These are phyloP conservation scores for Osedax fenrisi DNA, from an alignment of 2,888 invertebrate genomes.

Conservation along the genomic window DNA sequence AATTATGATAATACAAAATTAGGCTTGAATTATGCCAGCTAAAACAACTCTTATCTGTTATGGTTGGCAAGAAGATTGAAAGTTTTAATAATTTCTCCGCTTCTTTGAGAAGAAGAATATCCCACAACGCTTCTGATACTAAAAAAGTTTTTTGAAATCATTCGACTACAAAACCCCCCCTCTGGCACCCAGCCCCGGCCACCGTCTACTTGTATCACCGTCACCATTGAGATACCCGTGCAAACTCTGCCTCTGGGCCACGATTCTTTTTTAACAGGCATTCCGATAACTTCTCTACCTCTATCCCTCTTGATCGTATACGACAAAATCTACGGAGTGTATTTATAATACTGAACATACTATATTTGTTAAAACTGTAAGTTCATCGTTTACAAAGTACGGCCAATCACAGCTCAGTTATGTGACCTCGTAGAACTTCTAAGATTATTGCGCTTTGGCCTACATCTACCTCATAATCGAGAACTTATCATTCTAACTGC, in stretches of 20 bases:
- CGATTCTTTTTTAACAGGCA: too few relatives aligned
- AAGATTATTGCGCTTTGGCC: neutral
- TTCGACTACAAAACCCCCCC: too few relatives aligned
- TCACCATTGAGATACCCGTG: neutral
- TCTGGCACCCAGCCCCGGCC: neutral
- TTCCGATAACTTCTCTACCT: too few relatives aligned
- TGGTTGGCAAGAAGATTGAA: neutral
- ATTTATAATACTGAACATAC: neutral
- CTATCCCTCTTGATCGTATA: too few relatives aligned
- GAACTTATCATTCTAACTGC: neutral
- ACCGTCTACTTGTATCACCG: neutral
- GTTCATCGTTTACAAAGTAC: neutral
- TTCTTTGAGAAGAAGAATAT: neutral
- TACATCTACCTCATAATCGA: neutral
- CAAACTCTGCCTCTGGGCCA: neutral
- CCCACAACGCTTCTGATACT: neutral
- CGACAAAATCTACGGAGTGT: neutral
- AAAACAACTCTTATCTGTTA: neutral
- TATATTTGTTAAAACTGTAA: neutral
- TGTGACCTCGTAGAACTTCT: neutral
- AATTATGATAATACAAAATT: too few relatives aligned
- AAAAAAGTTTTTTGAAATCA: too few relatives aligned
- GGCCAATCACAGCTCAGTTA: neutral
- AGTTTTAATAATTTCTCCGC: neutral
- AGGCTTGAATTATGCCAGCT: too few relatives aligned